Base-by-base conservation (phyloP, 2,113 vertebrate species). In the Macrotus californicus region DNA sequence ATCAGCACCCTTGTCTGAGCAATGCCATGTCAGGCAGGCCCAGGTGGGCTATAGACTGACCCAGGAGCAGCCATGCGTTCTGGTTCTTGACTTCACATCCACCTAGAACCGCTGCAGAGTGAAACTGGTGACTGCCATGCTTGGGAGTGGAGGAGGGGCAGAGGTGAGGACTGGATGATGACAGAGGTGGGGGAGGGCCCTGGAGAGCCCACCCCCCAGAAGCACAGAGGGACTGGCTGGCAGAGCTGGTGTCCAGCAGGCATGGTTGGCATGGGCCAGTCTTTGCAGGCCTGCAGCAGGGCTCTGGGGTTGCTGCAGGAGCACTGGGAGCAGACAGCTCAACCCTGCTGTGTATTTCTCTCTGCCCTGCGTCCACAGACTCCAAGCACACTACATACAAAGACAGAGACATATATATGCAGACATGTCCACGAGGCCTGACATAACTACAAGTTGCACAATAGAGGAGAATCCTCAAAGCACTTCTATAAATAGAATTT, bases 181-280 rank as follows among this genome's bases (percentile, higher is more conserved):
- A 24, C 10, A 10, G 41, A 70, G 31, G 16, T 7, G 16, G 29
- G 19, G 36, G 14, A 1, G 3, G 10, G 41, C 24, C 4, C 4
- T 2, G n/a, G 36, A n/a, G 87, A 95, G 7, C 10, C 52, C 10
- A 19, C 61, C n/a, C 14, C 61, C 31, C 11, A 0, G 73, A n/a
- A 39, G 67, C 7, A 39, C 14, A 21, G 50, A 43, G 10, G 43
- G 29, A 8, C 11, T 36, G 9, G n/a, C 8, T 29, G 41, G n/a
- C 31, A 36, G 52, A 52, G 39, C 48, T 36, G 7, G 34, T n/a
- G 3, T 50, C 46, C 10, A 2, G 61, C n/a, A 7, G 19, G 29
- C 34, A 3, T 4, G n/a, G 24, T 16, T 79, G 54, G 31, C 46
- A 31, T 0, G 0, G 41, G 24, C 41, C 10, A 2, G 41, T 12